Conservation (phyloP, 2,888 invertebrate genomes). For the Cephus nigrinus region DNA sequence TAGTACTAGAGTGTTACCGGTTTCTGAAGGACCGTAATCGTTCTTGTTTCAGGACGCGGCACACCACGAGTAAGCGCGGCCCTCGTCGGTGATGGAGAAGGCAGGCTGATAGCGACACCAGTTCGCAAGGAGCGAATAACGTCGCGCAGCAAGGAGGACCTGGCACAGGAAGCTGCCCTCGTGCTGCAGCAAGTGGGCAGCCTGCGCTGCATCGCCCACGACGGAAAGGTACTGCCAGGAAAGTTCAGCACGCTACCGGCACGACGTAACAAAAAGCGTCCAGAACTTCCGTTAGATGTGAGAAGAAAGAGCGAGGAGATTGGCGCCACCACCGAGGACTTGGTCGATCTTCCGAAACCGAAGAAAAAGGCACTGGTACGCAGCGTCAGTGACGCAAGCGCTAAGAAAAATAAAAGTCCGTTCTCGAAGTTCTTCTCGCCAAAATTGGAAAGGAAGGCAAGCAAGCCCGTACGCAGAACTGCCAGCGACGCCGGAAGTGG, state of each 20-base stretch:
- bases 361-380: conserved; percentile 68
- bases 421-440: conserved; percentile 56
- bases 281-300: conserved; percentile 48
- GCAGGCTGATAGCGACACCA: conserved; percentile 66
- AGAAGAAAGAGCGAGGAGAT: conserved; percentile 71
- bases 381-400: conserved; percentile 65
- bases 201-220: conserved; percentile 72
- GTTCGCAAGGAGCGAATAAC: conserved; percentile 74
- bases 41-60: conserved; percentile 66
- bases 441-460: conserved; percentile 49
- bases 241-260: conserved; percentile 76
- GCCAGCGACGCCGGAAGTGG: conserved; percentile 72
- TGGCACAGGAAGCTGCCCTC: conserved; percentile 81
- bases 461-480: conserved; percentile 50
- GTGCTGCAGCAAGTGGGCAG: conserved; percentile 81
- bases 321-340: conserved; percentile 51
- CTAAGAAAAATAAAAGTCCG: conserved; percentile 50
- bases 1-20: neutral
- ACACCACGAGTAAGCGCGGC: conserved; percentile 65
- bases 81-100: conserved; percentile 67
- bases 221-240: conserved; percentile 51
- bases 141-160: conserved; percentile 77
- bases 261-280: conserved; percentile 67
- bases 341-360: conserved; percentile 60
- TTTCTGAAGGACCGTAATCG: conserved; percentile 6